phyloP scores from a whole-genome alignment of 2,888 invertebrate species.

The Leucania comma region DNA sequence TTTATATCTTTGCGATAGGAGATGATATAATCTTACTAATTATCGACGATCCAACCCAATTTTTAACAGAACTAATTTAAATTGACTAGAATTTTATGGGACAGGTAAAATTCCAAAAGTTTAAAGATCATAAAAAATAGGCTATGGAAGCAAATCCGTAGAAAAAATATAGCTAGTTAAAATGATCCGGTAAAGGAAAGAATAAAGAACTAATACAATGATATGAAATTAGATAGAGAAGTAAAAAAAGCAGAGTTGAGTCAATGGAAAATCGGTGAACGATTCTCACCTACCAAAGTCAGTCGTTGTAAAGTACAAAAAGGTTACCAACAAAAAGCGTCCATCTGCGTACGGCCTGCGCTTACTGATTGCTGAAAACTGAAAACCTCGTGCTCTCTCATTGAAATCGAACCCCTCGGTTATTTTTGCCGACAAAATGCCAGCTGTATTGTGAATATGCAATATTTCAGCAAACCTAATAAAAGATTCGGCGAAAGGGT shows the following conservation, averaged over 20 bases:
- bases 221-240: too few relatives aligned
- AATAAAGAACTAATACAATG: too few relatives aligned
- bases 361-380: constrained; percentile 49
- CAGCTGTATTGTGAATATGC: constrained; percentile 80
- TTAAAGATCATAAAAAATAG: neutral
- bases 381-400: constrained; percentile 53
- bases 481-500: constrained; percentile 73
- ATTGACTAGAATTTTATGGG: neutral
- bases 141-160: neutral
- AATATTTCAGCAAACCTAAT: constrained; percentile 81
- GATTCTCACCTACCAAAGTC: constrained; percentile 8
- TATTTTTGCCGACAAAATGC: constrained; percentile 71
- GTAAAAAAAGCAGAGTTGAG: too few relatives aligned
- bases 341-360: constrained; percentile 25
- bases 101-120: neutral
- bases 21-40: neutral
- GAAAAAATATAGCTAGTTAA: too few relatives aligned
- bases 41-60: neutral
- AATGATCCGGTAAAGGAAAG: too few relatives aligned
- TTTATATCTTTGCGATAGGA: neutral
- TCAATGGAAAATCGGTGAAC: neutral
- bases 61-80: neutral
- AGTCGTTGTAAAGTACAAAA: neutral
- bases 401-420: constrained; percentile 71
- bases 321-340: constrained; percentile 1